phyloP scores from a whole-genome alignment of 2,888 invertebrate genomes.

The Leucophenga maculata region DNA sequence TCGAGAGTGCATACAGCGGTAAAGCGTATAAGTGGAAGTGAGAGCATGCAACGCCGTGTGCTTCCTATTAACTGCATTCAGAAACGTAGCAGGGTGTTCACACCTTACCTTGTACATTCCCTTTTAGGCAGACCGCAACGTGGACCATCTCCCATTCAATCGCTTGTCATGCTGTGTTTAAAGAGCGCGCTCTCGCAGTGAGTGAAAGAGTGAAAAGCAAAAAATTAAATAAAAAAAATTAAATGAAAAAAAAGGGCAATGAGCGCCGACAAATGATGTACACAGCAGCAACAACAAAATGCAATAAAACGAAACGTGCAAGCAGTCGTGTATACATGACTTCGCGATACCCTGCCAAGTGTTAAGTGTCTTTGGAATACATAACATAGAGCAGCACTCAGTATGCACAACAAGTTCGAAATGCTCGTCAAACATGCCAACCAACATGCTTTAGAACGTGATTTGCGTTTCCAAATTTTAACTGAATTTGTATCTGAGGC shows the following conservation, averaged over 20 bases:
- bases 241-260: slow-evolving; percentile 11
- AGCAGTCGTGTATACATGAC: too few species aligned
- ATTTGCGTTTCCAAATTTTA: too few species aligned
- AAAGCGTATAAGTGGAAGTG: background rate
- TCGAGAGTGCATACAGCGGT: background rate
- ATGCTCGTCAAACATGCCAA: too few species aligned
- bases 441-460: too few species aligned
- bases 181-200: slow-evolving; percentile 6
- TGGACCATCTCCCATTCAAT: background rate
- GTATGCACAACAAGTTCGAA: too few species aligned
- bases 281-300: slow-evolving; percentile 40
- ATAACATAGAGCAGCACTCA: too few species aligned
- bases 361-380: too few species aligned
- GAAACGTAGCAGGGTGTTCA: slow-evolving; percentile 71
- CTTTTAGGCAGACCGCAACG: slow-evolving; percentile 53
- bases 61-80: slow-evolving; percentile 69
- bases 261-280: slow-evolving; percentile 40
- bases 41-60: slow-evolving; percentile 38
- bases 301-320: slow-evolving; percentile 34
- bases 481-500: too few species aligned
- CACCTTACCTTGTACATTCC: slow-evolving; percentile 71
- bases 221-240: background rate
- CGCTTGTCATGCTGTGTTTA: slow-evolving; percentile 12
- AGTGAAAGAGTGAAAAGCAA: background rate
- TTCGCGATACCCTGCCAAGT: too few species aligned